Percentiles rank a stretch among this genome's conserved stretches.
These are phyloP conservation scores for Babyrousa celebensis DNA, from an alignment of 2,797 vertebrate species.

Conservation along the genomic window DNA sequence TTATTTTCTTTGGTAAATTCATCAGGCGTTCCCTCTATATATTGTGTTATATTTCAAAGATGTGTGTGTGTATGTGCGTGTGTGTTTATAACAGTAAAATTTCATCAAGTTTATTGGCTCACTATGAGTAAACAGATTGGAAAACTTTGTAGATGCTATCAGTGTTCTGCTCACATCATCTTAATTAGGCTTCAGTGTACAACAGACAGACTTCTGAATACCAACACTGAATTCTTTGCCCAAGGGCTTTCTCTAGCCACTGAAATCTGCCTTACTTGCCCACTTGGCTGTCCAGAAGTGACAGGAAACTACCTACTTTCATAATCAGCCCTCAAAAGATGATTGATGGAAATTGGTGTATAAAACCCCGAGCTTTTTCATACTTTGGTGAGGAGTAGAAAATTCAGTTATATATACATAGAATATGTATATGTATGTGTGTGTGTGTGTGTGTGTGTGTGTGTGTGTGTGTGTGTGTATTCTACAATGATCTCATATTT, in stretches of 20 bases:
- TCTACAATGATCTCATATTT: neutral
- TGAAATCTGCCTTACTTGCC: neutral
- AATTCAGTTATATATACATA: neutral
- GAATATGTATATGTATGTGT: neutral
- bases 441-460: neutral
- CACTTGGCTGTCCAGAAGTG: neutral
- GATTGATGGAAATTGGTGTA: neutral
- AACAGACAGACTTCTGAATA: neutral
- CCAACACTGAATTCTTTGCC: neutral
- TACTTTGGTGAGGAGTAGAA: neutral
- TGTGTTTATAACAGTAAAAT: no score
- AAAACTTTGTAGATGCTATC: neutral
- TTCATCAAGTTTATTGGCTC: neutral
- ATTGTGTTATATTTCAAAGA: neutral
- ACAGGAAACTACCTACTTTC: neutral
- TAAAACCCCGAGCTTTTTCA: neutral
- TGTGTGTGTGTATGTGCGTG: neutral
- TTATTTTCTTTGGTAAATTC: neutral
- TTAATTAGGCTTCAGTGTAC: neutral
- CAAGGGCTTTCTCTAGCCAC: neutral
- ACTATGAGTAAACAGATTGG: neutral
- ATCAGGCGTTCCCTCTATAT: neutral
- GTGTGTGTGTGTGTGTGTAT: neutral
- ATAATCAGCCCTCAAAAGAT: neutral
- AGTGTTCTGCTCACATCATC: neutral